Evolutionary conservation across 1,140 invertebrate species (phyloP).

Genomic region (Lineus longissimus): DNA sequence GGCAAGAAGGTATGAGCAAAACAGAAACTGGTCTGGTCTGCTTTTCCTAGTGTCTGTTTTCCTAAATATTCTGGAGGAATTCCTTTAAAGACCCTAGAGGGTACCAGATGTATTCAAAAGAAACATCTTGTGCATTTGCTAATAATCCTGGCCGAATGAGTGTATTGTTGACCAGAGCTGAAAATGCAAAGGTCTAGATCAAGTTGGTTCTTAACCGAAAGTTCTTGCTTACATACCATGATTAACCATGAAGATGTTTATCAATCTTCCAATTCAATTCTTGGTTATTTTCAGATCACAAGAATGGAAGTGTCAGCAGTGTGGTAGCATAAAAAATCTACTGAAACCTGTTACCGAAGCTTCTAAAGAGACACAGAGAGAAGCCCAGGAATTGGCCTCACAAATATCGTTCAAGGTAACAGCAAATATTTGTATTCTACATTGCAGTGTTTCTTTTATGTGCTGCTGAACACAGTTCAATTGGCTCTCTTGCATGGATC

Average conservation of each 20-base stretch:
- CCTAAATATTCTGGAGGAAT: background rate
- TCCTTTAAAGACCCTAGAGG: background rate
- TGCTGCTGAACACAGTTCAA: background rate
- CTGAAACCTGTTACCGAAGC: conserved; percentile 41
- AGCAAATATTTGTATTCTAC: background rate
- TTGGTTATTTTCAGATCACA: conserved; percentile 30
- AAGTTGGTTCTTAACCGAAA: too few species aligned
- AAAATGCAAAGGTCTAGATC: too few species aligned
- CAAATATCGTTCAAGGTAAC: conserved; percentile 50
- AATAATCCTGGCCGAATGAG: too few species aligned
- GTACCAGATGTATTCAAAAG: too few species aligned
- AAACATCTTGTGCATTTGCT: too few species aligned
- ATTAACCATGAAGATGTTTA: too few species aligned
- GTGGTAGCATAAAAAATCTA: conserved; percentile 43
- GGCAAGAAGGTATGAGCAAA: conserved; percentile 67
- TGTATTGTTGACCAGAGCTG: too few species aligned
- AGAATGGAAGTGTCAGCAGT: conserved; percentile 47
- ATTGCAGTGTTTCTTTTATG: too few species aligned
- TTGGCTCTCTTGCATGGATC: background rate
- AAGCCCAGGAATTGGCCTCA: conserved; percentile 48
- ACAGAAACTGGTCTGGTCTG: background rate
- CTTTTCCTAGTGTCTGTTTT: conserved; percentile 7
- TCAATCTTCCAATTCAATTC: background rate
- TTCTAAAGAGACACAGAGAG: conserved; percentile 39
- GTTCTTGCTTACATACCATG: too few species aligned